These are phyloP conservation scores for Pangasianodon gigas DNA, from an alignment of 2,113 vertebrate genomes.

Conservation along the genomic window DNA sequence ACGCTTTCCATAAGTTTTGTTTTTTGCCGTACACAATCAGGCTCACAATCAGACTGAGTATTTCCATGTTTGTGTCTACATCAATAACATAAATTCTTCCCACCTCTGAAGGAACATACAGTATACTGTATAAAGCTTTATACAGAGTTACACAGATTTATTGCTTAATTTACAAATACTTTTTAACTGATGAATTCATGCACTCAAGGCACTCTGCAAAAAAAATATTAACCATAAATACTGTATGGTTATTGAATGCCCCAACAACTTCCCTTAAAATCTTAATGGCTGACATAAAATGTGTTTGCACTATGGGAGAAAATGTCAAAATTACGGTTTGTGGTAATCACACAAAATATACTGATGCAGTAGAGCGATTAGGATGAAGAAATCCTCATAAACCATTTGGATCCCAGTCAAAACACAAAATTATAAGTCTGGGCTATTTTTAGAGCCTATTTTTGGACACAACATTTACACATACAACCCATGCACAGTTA, in stretches of 20 bases:
- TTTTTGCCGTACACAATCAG: background rate
- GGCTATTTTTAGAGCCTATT: conserved; percentile 44
- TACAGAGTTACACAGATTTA: background rate
- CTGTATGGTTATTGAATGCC: background rate
- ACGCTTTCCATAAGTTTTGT: background rate
- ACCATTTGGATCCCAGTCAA: conserved; percentile 46
- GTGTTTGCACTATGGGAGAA: background rate
- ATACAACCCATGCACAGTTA: conserved; percentile 35
- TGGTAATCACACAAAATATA: conserved; percentile 12
- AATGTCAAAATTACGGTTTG: background rate
- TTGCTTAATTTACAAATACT: background rate
- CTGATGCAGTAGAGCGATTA: background rate
- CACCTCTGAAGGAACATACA: background rate
- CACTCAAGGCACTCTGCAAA: background rate
- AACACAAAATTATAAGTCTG: conserved; percentile 52
- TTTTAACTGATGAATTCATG: background rate
- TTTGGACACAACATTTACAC: conserved; percentile 29
- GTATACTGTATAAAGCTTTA: background rate
- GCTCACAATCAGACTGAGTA: too few relatives aligned
- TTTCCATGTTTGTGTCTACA: background rate
- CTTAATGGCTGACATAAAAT: background rate
- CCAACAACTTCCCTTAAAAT: background rate
- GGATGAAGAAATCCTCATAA: conserved; percentile 15
- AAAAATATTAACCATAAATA: background rate
- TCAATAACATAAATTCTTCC: background rate